Evolutionary conservation across 2,888 invertebrate genomes (phyloP).

Genomic region (Pristionchus japonicus): DNA sequence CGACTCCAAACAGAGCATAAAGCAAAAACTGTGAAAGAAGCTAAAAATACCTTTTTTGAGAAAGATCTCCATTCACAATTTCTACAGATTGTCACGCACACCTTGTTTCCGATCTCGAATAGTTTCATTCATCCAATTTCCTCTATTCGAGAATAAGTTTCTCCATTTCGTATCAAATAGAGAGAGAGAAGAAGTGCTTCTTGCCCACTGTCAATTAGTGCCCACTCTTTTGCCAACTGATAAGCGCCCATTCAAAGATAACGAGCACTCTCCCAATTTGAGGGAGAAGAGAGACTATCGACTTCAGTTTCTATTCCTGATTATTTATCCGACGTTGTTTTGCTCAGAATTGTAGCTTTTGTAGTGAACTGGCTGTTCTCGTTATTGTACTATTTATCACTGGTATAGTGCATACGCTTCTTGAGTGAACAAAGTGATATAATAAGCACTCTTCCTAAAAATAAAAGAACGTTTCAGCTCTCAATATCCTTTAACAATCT

Average conservation of each 20-base stretch:
- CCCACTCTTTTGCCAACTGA: neutral
- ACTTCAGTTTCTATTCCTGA: neutral
- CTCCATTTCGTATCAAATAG: neutral
- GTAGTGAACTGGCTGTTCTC: neutral
- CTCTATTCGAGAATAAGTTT: neutral
- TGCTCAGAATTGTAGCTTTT: neutral
- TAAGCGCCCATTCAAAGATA: constrained; percentile 33
- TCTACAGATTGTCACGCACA: neutral
- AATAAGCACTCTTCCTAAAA: too few species aligned
- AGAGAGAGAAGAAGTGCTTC: neutral
- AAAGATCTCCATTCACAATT: too few species aligned
- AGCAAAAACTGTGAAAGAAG: too few species aligned
- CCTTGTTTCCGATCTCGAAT: neutral
- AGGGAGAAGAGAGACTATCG: neutral
- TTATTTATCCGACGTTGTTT: neutral
- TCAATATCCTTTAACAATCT: neutral
- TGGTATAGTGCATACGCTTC: too few species aligned
- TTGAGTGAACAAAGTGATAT: too few species aligned
- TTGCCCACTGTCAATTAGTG: constrained; percentile 9
- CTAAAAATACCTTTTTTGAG: too few species aligned
- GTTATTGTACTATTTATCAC: neutral
- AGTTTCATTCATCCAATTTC: neutral
- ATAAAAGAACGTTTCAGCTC: too few species aligned
- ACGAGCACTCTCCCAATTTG: neutral
- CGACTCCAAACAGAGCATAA: too few species aligned